Percentiles rank a stretch among this genome's conserved stretches.
Conservation (phyloP, 2,797 vertebrate species). For the Petrocephalus schoutedeni region DNA sequence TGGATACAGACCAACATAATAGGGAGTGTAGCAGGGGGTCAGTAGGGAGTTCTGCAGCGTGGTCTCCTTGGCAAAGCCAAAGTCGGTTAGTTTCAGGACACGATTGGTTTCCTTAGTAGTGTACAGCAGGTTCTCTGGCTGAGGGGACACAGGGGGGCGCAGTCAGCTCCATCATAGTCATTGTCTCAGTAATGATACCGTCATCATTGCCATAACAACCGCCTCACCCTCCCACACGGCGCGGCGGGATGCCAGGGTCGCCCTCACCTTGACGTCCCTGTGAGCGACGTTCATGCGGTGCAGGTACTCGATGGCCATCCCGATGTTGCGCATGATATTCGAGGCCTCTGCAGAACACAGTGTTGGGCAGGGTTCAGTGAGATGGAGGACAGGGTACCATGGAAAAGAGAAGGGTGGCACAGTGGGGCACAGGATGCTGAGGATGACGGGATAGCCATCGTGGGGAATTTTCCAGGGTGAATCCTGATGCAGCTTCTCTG, state of each 20-base stretch:
- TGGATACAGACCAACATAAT: conserved; percentile 86
- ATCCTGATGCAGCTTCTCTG: not conserved
- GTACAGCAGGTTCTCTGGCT: conserved; percentile 97
- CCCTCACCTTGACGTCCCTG: conserved; percentile 88
- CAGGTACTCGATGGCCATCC: conserved; percentile 85
- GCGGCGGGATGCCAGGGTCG: not conserved
- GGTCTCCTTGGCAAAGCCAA: conserved; percentile 97
- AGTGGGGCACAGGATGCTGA: not conserved
- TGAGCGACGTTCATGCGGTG: conserved; percentile 89
- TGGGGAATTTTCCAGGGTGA: not conserved
- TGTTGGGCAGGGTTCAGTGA: not conserved
- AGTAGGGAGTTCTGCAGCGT: conserved; percentile 83
- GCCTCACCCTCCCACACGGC: not conserved
- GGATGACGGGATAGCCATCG: not conserved
- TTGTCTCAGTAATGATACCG: not conserved
- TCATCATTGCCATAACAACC: not conserved
- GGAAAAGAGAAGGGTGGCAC: not conserved
- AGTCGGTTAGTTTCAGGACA: conserved; percentile 91
- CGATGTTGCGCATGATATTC: conserved; percentile 92
- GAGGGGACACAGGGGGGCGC: not conserved
- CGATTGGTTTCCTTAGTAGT: conserved; percentile 71
- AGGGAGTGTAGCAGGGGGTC: conserved; percentile 96
- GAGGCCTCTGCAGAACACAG: conserved; percentile 74
- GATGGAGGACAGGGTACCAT: not conserved
- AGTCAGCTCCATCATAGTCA: not conserved